phyloP scores from a whole-genome alignment of 2,113 vertebrate genomes.

The Hyperopisus bebe region DNA sequence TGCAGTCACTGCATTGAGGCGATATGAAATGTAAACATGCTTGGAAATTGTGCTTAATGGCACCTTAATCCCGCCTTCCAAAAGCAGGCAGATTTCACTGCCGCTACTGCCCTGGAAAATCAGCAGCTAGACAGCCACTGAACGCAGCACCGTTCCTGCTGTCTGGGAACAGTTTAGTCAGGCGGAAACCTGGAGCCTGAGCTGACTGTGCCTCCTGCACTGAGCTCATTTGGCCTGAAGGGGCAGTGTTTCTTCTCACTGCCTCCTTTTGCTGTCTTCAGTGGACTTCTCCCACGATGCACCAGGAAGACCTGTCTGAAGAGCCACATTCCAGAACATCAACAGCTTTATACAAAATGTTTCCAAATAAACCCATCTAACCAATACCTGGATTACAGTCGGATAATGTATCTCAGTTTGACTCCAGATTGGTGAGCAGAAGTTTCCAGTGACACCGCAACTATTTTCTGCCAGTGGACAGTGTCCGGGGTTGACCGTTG shows the following conservation, averaged over 20 bases:
- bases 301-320: background rate
- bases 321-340: background rate
- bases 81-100: background rate
- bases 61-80: background rate
- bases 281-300: background rate
- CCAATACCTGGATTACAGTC: background rate
- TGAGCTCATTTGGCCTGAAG: background rate
- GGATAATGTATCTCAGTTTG: background rate
- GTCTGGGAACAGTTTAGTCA: background rate
- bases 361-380: background rate
- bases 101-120: background rate
- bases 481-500: background rate
- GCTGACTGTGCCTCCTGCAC: background rate
- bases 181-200: background rate
- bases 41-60: background rate
- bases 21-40: background rate
- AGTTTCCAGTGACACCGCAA: background rate
- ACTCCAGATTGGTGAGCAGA: no score
- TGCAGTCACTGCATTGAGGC: background rate
- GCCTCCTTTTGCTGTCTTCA: background rate
- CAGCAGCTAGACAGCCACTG: background rate
- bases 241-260: background rate
- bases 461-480: background rate
- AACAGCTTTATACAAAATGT: background rate
- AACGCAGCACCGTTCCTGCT: background rate